Base-by-base conservation (phyloP, 2,113 vertebrate genomes). In the Mohoua ochrocephala region DNA sequence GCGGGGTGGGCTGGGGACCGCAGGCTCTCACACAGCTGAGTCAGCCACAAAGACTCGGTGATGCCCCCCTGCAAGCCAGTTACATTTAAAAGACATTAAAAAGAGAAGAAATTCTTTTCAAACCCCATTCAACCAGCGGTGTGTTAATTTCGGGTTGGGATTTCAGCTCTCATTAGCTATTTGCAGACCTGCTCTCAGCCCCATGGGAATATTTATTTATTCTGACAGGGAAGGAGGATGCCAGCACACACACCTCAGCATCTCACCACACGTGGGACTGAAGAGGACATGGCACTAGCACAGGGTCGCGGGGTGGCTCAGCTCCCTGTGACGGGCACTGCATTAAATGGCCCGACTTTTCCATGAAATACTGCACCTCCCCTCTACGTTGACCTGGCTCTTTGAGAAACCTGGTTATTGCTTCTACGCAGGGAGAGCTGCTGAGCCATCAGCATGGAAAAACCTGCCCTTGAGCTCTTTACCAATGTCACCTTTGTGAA, bases 161-260 rank as follows among this genome's bases (percentile, higher is more conserved):
- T 95, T 96, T 91, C 92, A 93, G 67, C 31, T 85, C 54, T 57
- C 45, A 49, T 45, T 84, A 89, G 84, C 33, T 88, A 50, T 83
- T 82, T 74, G 35, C 63, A 77, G 82, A 49, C 22, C 45, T 37
- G 19, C 53, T 79, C 54, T 88, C 84, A 93, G 63, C 17, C 63
- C 70, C 47, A 33, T 0, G 3, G 63, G 50, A 77, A 12, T 41
- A 56, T 67, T 90, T 80, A 69, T 63, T 95, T 84, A 60, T 42
- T 79, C 70, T 45, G 26, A 37, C 1, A 33, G 76, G 64, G 44
- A 81, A 60, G 7, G 13, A 89, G 30, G 50, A 77, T 91, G 74
- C 22, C 78, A 87, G 81, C 41, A 49, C 61, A 52, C 79, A 70
- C n/a, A 27, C 31, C 45, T 74, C 90, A 70, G 91, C 82, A 77